Base-by-base conservation (phyloP, 23 tunicate species). In the Ciona savignyi region DNA sequence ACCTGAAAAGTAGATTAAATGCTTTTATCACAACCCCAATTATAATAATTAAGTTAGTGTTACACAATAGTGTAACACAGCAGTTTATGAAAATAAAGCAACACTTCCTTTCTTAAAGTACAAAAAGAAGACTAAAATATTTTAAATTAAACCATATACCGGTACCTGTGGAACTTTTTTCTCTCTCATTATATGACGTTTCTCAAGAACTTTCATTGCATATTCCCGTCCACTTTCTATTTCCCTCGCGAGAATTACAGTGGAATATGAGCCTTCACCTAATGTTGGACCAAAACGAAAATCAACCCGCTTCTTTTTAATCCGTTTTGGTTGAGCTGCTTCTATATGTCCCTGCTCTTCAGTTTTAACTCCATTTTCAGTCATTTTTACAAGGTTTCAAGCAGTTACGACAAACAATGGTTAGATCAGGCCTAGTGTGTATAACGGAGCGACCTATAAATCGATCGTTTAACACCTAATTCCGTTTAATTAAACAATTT, bases 181-280 rank as follows among this genome's bases (percentile, higher is more conserved):
- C 60, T 91, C 97, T 76, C 76, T 84, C 32, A 84, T 73, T 65
- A 91, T 91, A 63, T 91, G 97, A 1, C 85, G 67, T 65, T 91
- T 91, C 60, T 72, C 74, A 42, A 91, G 62, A 1, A 91, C 74
- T 67, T 91, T 91, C 0, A 91, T 69, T 2, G 97, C 97, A 71
- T 56, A 91, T 71, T 91, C 97, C 49, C 56, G 70, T n/a, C 86
- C 86, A 49, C 82, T 79, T 33, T 74, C 25, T 29, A 62, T 91
- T 65, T 84, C 91, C 21, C 78, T 66, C 0, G 91, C 97, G 0
- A 91, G 79, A 33, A 67, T 71, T 31, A 91, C 97, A 27, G 97
- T 91, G 19, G 97, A 91, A 64, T 81, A 91, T 23, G 97, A 91
- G 1, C 97, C 97, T 72, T 84, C 97, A 19, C 97, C 97, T 1